Base-by-base conservation (phyloP, 2,888 invertebrate species). In the Agrotis segetum region DNA sequence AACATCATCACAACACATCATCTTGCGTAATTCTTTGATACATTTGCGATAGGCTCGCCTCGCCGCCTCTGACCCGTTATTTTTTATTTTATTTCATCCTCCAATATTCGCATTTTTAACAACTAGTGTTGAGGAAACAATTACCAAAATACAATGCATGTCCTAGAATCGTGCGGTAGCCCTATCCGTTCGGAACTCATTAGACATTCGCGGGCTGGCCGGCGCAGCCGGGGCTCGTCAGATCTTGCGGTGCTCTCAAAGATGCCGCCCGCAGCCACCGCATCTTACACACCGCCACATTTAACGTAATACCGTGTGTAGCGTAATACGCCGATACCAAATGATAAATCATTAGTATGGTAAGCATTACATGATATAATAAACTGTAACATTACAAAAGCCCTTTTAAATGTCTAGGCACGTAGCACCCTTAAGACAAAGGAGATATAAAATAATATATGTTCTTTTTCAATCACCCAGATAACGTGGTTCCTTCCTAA, bases 151-250 rank as follows among this genome's bases (percentile, higher is more conserved):
- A 16, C 21, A 17, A 5, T 5, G 9, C 0, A 21, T 40, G 66
- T 64, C 63, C 62, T 80, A 65, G 61, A 64, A 69, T 7, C 17
- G 19, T 50, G 76, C 52, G 84, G 63, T 68, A 91, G 77, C 92
- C 92, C 93, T 92, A 87, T 60, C 77, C 60, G 68, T 79, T 77
- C 60, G 76, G 68, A 85, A 86, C 91, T 93, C 92, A 93, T 93
- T 92, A 93, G 90, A 82, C 87, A 94, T 92, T 89, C 93, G 90
- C 87, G 61, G 76, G 63, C 76, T 81, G 81, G 77, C 75, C 71
- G 75, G 76, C 76, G 74, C 71, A 74, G 76, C 76, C 78, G 60
- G 76, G 77, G 71, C 81, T 67, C 74, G 71, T 74, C 84, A 71
- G 82, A 73, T 55, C 74, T 79, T 86, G 86, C 85, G 87, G 87